A percentile compares a stretch with the other conserved stretches of the same genome.
Conservation (phyloP, 2,113 vertebrate genomes). For the Brachypteracias leptosomus region DNA sequence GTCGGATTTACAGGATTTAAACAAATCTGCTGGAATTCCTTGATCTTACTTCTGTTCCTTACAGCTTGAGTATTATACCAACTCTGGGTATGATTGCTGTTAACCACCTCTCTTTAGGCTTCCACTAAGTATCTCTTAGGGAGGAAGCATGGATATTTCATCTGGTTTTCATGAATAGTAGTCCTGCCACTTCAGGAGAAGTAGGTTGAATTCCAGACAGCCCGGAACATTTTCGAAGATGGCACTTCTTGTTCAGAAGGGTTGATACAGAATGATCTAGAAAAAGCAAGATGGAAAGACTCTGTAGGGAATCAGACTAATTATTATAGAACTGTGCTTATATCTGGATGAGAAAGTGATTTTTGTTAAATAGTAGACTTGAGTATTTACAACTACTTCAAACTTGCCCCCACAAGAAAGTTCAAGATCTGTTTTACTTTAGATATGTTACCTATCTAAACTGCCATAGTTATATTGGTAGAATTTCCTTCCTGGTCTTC, state of each 20-base stretch:
- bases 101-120: background rate
- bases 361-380: background rate
- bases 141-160: background rate
- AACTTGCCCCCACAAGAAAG: background rate
- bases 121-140: background rate
- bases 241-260: background rate
- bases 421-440: background rate
- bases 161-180: background rate
- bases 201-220: background rate
- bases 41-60: conserved; percentile 36
- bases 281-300: background rate
- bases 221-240: background rate
- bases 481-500: background rate
- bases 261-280: background rate
- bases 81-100: background rate
- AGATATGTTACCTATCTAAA: background rate
- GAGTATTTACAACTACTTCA: background rate
- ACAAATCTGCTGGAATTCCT: conserved; percentile 64
- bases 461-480: background rate
- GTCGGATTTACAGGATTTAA: conserved; percentile 56
- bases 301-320: background rate
- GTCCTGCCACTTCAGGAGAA: background rate
- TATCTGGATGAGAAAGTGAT: background rate
- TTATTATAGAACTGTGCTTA: background rate
- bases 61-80: background rate